Evolutionary conservation across 2,797 vertebrate species (phyloP), one percentile per base, ranked within the genome.

Genomic region (Acrossocheilus wenchowensis): DNA sequence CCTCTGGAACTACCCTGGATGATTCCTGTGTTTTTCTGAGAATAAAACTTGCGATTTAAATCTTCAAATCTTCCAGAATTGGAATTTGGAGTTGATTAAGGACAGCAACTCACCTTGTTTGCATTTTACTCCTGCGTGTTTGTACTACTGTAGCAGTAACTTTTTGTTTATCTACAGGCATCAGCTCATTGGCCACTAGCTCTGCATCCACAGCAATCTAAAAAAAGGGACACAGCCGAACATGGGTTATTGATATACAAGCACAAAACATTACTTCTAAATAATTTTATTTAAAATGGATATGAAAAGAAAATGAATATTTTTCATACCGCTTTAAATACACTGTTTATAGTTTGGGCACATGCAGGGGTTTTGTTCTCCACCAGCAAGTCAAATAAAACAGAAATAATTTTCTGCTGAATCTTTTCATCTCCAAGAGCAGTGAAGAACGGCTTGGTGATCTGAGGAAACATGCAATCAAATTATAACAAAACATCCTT

Each of bases 371-470:
- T 95, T 92, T 92, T 94, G 88, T 93, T 96, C 57, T 95, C 95
- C 66, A 94, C 93, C 88, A 98, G 93, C 84, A 99, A 92, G 87
- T 99, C 97, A 82, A 99, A 98, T 87, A 99, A 88, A 8, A 95
- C 91, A 26, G 94, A 93, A 60, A 99, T 90, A 0, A 99, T 93
- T 87, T 94, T 96, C 94, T 98, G 96, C 90, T 98, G 97, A 88
- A 97, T 93, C 79, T 88, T 93, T 73, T 94, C 95, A 52, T 96
- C 96, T 3, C 91, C 93, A 14, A 99, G 1, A 7, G 97, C 94
- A 4, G 95, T 91, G 90, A 98, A 99, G 94, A 99, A 99, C 0
- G 94, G 83, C 89, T 97, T 98, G 0, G 96, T 97, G 81, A 99
- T 96, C 98, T 99, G 93, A 10, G 89, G 86, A 82, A 60, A 86